These are phyloP conservation scores for Macaria notata DNA, from an alignment of 2,888 invertebrate species.

Conservation along the genomic window DNA sequence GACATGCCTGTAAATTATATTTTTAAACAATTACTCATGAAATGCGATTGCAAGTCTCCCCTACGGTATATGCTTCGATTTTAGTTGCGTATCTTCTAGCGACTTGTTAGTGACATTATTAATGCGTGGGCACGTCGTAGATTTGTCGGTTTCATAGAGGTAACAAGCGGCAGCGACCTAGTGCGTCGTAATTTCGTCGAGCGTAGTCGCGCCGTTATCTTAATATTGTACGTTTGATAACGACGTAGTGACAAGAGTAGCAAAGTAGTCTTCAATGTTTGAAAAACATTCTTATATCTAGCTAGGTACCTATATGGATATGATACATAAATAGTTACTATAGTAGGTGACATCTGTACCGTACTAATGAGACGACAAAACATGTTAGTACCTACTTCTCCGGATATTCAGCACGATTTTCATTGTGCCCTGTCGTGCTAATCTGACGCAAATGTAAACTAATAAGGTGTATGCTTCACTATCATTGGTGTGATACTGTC, in stretches of 20 bases:
- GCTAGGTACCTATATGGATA: background rate
- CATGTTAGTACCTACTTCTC: background rate
- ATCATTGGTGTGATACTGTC: conserved; percentile 37
- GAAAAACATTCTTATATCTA: conserved; percentile 3
- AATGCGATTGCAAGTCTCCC: conserved; percentile 15
- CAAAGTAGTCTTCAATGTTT: conserved; percentile 23
- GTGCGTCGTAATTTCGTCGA: conserved; percentile 76
- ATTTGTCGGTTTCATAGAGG: conserved; percentile 44
- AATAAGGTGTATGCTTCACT: conserved; percentile 32
- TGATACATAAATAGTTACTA: background rate
- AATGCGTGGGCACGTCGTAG: conserved; percentile 44
- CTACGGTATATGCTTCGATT: conserved; percentile 12
- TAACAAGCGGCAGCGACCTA: conserved; percentile 49
- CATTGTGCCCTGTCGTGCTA: conserved; percentile 27
- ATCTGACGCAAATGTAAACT: conserved; percentile 33
- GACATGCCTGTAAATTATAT: conserved; percentile 52
- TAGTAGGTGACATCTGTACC: background rate
- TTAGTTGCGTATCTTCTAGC: conserved; percentile 21
- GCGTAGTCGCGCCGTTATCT: conserved; percentile 76
- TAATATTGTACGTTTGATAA: conserved; percentile 60
- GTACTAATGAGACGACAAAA: conserved; percentile 11
- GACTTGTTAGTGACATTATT: conserved; percentile 25
- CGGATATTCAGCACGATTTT: conserved; percentile 20
- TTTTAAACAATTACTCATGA: conserved; percentile 46
- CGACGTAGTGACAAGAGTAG: conserved; percentile 42